phyloP scores from a whole-genome alignment of 2,113 vertebrate genomes.

The Trachemys scripta region DNA sequence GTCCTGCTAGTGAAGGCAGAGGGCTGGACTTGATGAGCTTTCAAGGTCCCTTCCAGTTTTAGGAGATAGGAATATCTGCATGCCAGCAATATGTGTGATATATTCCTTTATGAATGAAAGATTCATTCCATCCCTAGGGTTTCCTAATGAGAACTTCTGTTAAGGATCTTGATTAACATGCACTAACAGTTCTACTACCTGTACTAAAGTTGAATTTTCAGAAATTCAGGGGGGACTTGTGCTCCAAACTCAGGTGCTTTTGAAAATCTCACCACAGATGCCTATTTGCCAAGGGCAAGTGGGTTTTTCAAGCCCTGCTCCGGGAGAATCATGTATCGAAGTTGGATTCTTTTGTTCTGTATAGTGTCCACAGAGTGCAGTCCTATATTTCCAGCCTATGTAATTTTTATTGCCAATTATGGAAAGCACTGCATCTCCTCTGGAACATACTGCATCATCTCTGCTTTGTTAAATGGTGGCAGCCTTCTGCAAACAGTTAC shows the following conservation, averaged over 20 bases:
- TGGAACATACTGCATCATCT: background rate
- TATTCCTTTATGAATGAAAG: background rate
- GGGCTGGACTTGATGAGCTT: too few relatives aligned
- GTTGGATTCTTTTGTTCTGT: background rate
- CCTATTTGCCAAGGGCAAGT: background rate
- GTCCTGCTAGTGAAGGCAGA: too few relatives aligned
- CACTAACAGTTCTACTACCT: background rate
- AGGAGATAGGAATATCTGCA: too few relatives aligned
- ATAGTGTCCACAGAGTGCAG: background rate
- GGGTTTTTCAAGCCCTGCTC: background rate
- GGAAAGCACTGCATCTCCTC: background rate
- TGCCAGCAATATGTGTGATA: background rate
- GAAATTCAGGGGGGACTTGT: background rate
- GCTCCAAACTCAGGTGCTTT: background rate
- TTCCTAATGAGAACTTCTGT: background rate
- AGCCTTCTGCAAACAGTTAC: background rate
- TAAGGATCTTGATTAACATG: background rate
- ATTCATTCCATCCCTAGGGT: background rate
- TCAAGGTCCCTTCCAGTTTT: too few relatives aligned
- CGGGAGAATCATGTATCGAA: background rate
- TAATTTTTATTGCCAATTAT: background rate
- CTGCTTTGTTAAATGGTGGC: background rate
- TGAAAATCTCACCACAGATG: background rate
- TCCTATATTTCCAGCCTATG: background rate
- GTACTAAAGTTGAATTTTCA: background rate